Conservation (phyloP, 1,140 invertebrate genomes). For the Drosophila simulans region DNA sequence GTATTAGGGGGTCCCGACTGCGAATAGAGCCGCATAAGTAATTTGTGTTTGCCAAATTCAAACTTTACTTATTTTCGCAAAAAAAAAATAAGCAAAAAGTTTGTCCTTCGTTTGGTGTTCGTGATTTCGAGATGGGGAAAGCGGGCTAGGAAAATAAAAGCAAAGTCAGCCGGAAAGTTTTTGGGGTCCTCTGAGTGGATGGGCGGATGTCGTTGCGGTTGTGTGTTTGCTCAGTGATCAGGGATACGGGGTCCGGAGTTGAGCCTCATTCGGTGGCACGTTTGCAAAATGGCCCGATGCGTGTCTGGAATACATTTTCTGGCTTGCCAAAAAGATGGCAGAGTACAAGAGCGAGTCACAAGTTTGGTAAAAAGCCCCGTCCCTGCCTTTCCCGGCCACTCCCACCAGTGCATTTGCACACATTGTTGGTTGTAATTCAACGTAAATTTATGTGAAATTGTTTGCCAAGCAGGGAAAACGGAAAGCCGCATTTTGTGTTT, state of each 20-base stretch:
- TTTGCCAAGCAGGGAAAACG: constrained; percentile 55
- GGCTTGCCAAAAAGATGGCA: constrained; percentile 72
- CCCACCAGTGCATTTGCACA: constrained; percentile 60
- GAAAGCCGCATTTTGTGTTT: constrained; percentile 75
- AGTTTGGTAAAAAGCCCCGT: constrained; percentile 10
- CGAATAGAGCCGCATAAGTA: constrained; percentile 29
- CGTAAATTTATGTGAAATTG: constrained; percentile 79
- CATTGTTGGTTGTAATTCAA: constrained; percentile 69
- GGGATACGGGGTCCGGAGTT: constrained; percentile 2
- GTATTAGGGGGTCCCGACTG: neutral
- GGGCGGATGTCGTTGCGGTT: constrained; percentile 69
- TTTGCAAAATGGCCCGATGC: constrained; percentile 81
- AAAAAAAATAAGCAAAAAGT: constrained; percentile 25
- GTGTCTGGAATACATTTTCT: constrained; percentile 82
- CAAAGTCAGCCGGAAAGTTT: constrained; percentile 66
- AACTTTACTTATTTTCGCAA: constrained; percentile 74
- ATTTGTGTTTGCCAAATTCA: constrained; percentile 76
- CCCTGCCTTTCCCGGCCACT: neutral
- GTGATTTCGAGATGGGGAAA: constrained; percentile 38
- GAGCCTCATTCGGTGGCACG: constrained; percentile 78
- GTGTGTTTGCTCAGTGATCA: constrained; percentile 24
- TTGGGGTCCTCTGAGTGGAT: constrained; percentile 46
- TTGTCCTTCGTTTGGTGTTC: constrained; percentile 39
- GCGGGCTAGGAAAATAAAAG: constrained; percentile 41
- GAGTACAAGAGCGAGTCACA: constrained; percentile 33